Evolutionary conservation across 1,140 invertebrate species (phyloP).

Genomic region (Lethrus apterus): DNA sequence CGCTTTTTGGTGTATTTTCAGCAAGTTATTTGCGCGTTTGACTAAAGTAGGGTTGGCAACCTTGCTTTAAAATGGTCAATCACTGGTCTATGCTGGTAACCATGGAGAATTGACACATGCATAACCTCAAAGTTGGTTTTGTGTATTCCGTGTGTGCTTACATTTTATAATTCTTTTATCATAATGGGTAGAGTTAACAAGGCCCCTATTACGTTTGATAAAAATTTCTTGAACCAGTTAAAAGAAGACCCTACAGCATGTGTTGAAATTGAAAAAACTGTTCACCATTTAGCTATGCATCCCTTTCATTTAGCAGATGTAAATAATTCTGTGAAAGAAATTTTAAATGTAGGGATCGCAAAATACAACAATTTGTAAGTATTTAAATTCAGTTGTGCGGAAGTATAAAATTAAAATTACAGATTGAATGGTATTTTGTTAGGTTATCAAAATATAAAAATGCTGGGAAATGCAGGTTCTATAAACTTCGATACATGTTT

Average conservation of each 20-base stretch:
- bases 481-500: constrained; percentile 50
- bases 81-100: too few relatives aligned
- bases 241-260: constrained; percentile 49
- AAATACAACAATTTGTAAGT: constrained; percentile 48
- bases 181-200: constrained; percentile 5
- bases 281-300: constrained; percentile 50
- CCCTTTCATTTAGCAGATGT: constrained; percentile 53
- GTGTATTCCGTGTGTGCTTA: too few relatives aligned
- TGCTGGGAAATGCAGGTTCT: constrained; percentile 46
- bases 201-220: constrained; percentile 20
- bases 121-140: too few relatives aligned
- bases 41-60: too few relatives aligned
- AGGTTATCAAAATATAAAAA: constrained; percentile 53
- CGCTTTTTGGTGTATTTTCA: too few relatives aligned
- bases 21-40: too few relatives aligned
- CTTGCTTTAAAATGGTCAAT: too few relatives aligned
- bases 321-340: constrained; percentile 45
- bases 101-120: too few relatives aligned
- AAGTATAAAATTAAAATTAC: constrained; percentile 17
- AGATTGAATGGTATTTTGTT: constrained; percentile 54
- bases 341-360: constrained; percentile 46
- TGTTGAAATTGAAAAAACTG: constrained; percentile 46
- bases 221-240: constrained; percentile 26
- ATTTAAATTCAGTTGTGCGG: constrained; percentile 11
- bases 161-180: too few relatives aligned